Evolutionary conservation across 1,140 invertebrate species (phyloP).

Genomic region (Leguminivora glycinivorella): DNA sequence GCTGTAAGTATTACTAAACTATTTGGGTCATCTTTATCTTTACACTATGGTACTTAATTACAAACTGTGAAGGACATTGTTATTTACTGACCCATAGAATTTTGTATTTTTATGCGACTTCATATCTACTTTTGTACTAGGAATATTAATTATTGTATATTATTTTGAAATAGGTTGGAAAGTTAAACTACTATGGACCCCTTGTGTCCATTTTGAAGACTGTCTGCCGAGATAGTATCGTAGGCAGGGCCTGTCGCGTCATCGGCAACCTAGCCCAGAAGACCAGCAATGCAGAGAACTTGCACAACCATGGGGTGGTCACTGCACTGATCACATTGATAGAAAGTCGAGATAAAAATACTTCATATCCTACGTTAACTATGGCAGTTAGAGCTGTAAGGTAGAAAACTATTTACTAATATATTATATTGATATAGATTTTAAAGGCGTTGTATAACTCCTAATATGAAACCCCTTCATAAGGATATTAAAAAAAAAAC

Average conservation of each 20-base stretch:
- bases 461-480: no score
- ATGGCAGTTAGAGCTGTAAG: constrained; percentile 78
- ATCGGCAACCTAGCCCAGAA: constrained; percentile 74
- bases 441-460: no score
- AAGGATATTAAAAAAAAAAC: no score
- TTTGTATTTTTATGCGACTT: neutral
- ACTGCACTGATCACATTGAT: constrained; percentile 64
- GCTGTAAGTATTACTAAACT: constrained; percentile 44
- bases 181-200: constrained; percentile 62
- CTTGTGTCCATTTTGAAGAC: constrained; percentile 71
- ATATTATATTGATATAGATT: no score
- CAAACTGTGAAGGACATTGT: neutral
- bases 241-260: constrained; percentile 71
- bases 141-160: constrained; percentile 26
- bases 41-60: neutral
- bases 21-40: neutral
- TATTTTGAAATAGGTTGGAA: constrained; percentile 61
- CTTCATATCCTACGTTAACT: constrained; percentile 69
- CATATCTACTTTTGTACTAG: constrained; percentile 11
- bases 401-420: constrained; percentile 44
- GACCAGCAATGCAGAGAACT: constrained; percentile 62
- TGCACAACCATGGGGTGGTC: constrained; percentile 71
- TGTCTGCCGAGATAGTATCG: constrained; percentile 70
- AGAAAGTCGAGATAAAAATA: constrained; percentile 69
- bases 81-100: neutral